Conservation (phyloP, 2,797 vertebrate genomes). For the Trachops cirrhosus region DNA sequence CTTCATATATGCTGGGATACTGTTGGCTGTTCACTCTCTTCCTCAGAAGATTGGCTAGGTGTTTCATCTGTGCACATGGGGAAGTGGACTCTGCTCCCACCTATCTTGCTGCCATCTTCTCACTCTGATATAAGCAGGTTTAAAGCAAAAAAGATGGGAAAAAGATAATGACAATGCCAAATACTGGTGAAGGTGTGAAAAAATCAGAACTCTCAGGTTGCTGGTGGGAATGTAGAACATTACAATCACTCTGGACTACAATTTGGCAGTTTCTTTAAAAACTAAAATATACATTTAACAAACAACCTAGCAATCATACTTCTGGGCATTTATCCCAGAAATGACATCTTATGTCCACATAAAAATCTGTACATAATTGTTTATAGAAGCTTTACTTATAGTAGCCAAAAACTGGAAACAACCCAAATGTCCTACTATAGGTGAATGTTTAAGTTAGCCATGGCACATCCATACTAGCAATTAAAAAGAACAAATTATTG, state of each 20-base stretch:
- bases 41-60: too few species aligned
- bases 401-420: neutral
- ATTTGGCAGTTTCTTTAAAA: neutral
- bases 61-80: too few species aligned
- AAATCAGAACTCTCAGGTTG: neutral
- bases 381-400: neutral
- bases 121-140: neutral
- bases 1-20: too few species aligned
- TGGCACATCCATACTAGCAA: neutral
- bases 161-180: neutral
- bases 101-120: too few species aligned
- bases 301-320: neutral
- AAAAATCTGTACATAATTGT: neutral
- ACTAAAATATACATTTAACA: neutral
- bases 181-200: neutral
- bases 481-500: neutral
- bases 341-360: neutral
- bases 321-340: neutral
- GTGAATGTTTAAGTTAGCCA: neutral
- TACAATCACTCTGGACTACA: neutral
- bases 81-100: too few species aligned
- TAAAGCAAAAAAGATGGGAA: too few species aligned
- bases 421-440: neutral
- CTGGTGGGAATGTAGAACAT: neutral
- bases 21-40: too few species aligned